Evolutionary conservation across 2,113 vertebrate genomes (phyloP).

Genomic region (Dissostichus mawsoni): DNA sequence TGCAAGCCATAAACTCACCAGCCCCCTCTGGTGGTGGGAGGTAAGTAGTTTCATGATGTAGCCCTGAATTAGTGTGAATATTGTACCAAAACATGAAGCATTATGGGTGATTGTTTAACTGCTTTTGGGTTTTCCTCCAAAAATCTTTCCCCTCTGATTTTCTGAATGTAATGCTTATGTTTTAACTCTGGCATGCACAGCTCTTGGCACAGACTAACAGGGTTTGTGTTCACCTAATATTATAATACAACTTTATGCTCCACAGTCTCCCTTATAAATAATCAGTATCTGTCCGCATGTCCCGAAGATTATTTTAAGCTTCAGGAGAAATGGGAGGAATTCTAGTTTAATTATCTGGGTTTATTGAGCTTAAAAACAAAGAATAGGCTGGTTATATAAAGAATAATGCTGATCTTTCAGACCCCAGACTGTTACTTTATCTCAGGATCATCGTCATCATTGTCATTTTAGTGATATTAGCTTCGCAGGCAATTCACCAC

Average conservation of each 20-base stretch:
- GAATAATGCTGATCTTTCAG: too few relatives aligned
- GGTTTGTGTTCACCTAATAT: slow-evolving; percentile 2
- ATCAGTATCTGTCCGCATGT: too few relatives aligned
- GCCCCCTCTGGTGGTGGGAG: slow-evolving; percentile 95
- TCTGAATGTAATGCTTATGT: background rate
- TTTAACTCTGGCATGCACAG: slow-evolving; percentile 15
- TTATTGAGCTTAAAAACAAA: too few relatives aligned
- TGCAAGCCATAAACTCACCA: slow-evolving; percentile 97
- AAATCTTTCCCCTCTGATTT: background rate
- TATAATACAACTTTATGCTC: background rate
- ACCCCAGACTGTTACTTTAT: too few relatives aligned
- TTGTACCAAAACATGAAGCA: background rate
- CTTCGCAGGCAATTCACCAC: too few relatives aligned
- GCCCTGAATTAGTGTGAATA: background rate
- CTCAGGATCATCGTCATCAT: too few relatives aligned
- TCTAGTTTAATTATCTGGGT: too few relatives aligned
- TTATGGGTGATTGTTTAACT: background rate
- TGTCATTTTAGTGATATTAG: too few relatives aligned
- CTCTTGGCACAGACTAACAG: slow-evolving; percentile 20
- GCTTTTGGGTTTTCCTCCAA: background rate
- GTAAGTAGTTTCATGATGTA: slow-evolving; percentile 84
- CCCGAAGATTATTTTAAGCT: too few relatives aligned
- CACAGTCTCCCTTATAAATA: too few relatives aligned
- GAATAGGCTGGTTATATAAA: too few relatives aligned
- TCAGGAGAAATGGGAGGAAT: too few relatives aligned